Base-by-base conservation (phyloP, 1,140 invertebrate genomes). In the Sitodiplosis mosellana region DNA sequence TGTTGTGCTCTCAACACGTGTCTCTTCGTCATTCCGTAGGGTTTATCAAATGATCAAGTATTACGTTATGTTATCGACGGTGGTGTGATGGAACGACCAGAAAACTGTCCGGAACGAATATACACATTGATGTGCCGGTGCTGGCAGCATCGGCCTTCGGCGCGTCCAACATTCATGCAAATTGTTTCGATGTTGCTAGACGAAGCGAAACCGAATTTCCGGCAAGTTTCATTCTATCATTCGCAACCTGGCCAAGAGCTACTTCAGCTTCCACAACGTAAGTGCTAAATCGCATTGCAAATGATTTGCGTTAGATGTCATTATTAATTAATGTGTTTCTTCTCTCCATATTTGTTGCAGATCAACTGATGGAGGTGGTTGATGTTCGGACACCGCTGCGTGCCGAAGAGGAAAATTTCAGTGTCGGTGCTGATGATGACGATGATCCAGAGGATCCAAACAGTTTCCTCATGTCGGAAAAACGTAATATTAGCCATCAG, bases 41-140 rank as follows among this genome's bases (percentile, higher is more conserved):
- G 80, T 8, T 61, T 82, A 47, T 75, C 77, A 20, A 85, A 86
- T 60, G 81, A 83, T 63, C 80, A 86, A 68, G 83, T 82, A 40
- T 58, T 79, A 51, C 76, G 80, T 19, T 92, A 87, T 67, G 91
- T 97, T 40, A 83, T 87, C 48, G 83, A 87, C 51, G 87, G 88
- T 10, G 83, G 83, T 21, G 78, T 90, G 18, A 92, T 97, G 88
- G 83, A 90, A 58, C 75, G 79, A 46, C 93, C 93, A 1, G 87
- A 90, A 59, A 87, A 91, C 58, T 97, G 93, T 69, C 90, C 91
- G 1, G 83, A 91, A 50, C 76, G 81, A 54, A 66, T 97, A 54
- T 92, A 88, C 63, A 69, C 78, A 45, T 64, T 97, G 33, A 97
- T 98, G 93, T 72, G 78, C 48, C 67, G 71, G 38, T 95, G 89